Evolutionary conservation across 2,888 invertebrate species (phyloP), one percentile per base, ranked within the genome.

Genomic region (Sialis lutaria): DNA sequence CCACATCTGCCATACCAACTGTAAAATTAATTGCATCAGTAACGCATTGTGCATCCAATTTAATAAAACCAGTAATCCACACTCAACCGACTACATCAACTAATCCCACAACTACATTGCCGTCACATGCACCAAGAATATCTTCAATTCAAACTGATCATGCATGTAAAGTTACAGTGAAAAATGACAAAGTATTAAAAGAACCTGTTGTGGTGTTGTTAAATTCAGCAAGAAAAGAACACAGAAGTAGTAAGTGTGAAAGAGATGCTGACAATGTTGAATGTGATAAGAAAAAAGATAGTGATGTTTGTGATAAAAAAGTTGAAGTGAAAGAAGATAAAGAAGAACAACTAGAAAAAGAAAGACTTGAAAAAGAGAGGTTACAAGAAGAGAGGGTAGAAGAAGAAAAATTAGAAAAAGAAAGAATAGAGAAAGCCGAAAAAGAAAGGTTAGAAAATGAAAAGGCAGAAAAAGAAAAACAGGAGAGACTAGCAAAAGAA

Each of bases 371-470:
- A 40, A 54, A 54, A 50, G 51, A 50, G 52, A 47, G 50, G 13
- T 48, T 55, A 55, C 41, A 58, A 56, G 53, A 53, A 54, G 50
- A 53, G 50, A 60, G 61, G 31, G 49, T 57, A 22, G 57, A 60
- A 48, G 54, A 55, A 32, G 58, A 59, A 48, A 31, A 54, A 50
- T 52, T 54, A 44, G 64, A 62, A 51, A 63, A 59, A 37, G 68
- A 69, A 41, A 56, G 58, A 9, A 49, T 57, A 8, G 66, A 67
- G 52, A 59, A 60, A 6, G 54, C 64, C 57, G 53, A 67, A 57
- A 55, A 60, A 54, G 60, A 67, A 58, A 58, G 61, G 59, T 30
- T 55, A 55, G 57, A 67, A 51, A 55, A 67, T 48, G 54, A 63
- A 49, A 53, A 59, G 52, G 52, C 58, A 10, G 56, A 56, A 9